Evolutionary conservation across 2,888 invertebrate species (phyloP).

Genomic region (Ecdyonurus torrentis): DNA sequence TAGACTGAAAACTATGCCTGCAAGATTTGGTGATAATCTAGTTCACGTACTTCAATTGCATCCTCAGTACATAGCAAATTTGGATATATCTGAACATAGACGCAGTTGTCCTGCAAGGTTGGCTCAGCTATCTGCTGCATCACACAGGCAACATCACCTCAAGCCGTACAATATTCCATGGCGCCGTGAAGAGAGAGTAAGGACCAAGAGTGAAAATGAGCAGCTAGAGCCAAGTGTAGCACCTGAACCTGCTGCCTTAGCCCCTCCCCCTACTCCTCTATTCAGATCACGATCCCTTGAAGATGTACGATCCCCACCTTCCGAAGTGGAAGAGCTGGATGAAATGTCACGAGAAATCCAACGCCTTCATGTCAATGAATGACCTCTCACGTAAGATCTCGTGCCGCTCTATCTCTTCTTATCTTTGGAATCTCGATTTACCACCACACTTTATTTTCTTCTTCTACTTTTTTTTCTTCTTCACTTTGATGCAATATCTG

Average conservation of each 20-base stretch:
- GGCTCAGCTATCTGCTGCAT: background rate
- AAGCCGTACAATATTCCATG: slow-evolving; percentile 9
- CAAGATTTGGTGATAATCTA: background rate
- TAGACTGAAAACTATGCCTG: background rate
- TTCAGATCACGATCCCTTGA: slow-evolving; percentile 9
- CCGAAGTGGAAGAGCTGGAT: slow-evolving; percentile 7
- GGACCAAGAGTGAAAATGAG: slow-evolving; percentile 7
- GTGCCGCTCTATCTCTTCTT: too few relatives aligned
- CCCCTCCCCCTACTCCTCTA: background rate
- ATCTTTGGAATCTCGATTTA: too few relatives aligned
- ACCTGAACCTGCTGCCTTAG: background rate
- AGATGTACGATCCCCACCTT: slow-evolving; percentile 2
- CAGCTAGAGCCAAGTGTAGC: background rate
- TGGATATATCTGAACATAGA: background rate
- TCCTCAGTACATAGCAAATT: slow-evolving; percentile 7
- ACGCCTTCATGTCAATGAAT: slow-evolving; percentile 9
- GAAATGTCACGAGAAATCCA: slow-evolving; percentile 8
- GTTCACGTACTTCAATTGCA: slow-evolving; percentile 8
- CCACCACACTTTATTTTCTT: too few relatives aligned
- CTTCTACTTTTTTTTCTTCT: too few relatives aligned
- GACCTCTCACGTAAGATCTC: background rate
- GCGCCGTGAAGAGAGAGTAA: slow-evolving; percentile 7
- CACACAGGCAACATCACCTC: slow-evolving; percentile 6
- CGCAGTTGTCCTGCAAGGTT: slow-evolving; percentile 1
- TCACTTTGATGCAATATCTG: too few relatives aligned